phyloP scores from a whole-genome alignment of 2,888 invertebrate genomes.

The Aleiodes leptofemur region DNA sequence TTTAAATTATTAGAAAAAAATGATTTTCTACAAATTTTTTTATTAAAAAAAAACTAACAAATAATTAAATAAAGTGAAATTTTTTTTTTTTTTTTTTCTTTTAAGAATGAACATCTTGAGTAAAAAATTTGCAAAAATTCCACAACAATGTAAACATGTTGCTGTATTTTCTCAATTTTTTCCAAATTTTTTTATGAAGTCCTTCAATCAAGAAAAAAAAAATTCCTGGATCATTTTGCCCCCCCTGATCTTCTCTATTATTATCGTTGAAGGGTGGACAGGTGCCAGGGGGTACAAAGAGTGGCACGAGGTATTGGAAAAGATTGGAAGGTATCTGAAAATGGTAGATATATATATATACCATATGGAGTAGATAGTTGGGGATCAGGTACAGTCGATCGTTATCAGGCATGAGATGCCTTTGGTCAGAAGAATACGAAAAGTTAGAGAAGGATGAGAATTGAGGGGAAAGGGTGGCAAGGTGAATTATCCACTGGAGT shows the following conservation, averaged over 20 bases:
- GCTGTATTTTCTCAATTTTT: too few relatives aligned
- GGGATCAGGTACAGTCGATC: slow-evolving; percentile 58
- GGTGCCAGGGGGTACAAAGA: slow-evolving; percentile 67
- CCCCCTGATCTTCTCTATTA: slow-evolving; percentile 57
- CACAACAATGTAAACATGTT: too few relatives aligned
- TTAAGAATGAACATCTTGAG: too few relatives aligned
- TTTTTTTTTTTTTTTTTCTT: too few relatives aligned
- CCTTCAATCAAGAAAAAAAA: slow-evolving; percentile 24
- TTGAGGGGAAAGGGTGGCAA: background rate
- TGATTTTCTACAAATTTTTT: too few relatives aligned
- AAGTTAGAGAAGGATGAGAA: background rate
- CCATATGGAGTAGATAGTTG: slow-evolving; percentile 28
- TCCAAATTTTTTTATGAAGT: background rate
- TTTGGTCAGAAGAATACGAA: slow-evolving; percentile 47
- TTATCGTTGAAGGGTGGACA: slow-evolving; percentile 70
- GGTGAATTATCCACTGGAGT: slow-evolving; percentile 14
- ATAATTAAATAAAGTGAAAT: too few relatives aligned
- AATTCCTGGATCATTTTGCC: background rate
- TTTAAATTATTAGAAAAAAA: too few relatives aligned
- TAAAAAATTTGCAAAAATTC: too few relatives aligned
- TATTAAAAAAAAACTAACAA: too few relatives aligned
- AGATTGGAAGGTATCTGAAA: slow-evolving; percentile 31
- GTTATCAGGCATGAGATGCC: slow-evolving; percentile 64
- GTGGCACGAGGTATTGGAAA: slow-evolving; percentile 46
- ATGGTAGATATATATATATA: slow-evolving; percentile 9